Evolutionary conservation across 1,140 invertebrate species (phyloP).

Genomic region (Ostrea denselamellosa): DNA sequence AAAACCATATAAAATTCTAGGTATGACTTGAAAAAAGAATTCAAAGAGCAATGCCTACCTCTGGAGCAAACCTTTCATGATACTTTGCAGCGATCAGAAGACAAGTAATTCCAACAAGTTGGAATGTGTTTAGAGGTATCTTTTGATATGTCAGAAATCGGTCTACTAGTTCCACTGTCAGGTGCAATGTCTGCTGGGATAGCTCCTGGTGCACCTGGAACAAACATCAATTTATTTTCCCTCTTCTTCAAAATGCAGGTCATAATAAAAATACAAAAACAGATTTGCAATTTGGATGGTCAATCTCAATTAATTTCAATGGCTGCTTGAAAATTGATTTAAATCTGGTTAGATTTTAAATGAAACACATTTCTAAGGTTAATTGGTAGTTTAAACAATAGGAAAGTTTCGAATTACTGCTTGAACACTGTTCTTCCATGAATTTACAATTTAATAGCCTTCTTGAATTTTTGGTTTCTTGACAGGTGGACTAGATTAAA

Average conservation of each 20-base stretch:
- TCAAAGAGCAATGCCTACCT: constrained; percentile 60
- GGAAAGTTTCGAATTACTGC: too few relatives aligned
- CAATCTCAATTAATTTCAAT: too few relatives aligned
- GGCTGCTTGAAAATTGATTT: too few relatives aligned
- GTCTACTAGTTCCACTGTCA: constrained; percentile 72
- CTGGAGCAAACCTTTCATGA: constrained; percentile 72
- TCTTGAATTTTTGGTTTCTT: too few relatives aligned
- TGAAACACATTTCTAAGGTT: too few relatives aligned
- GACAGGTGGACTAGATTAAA: too few relatives aligned
- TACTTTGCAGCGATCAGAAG: constrained; percentile 75
- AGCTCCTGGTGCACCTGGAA: constrained; percentile 70
- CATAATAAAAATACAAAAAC: neutral
- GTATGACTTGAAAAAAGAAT: neutral
- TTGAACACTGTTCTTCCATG: too few relatives aligned
- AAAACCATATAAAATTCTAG: too few relatives aligned
- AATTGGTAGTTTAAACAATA: too few relatives aligned
- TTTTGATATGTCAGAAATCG: constrained; percentile 60
- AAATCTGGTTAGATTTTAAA: too few relatives aligned
- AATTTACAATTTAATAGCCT: too few relatives aligned
- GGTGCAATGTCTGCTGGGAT: constrained; percentile 71
- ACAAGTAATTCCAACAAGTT: constrained; percentile 75
- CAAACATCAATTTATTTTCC: neutral
- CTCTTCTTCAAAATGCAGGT: neutral
- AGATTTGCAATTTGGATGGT: neutral
- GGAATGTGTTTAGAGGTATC: constrained; percentile 60